phyloP scores from a whole-genome alignment of 2,113 vertebrate species.

The Litocranius walleri region DNA sequence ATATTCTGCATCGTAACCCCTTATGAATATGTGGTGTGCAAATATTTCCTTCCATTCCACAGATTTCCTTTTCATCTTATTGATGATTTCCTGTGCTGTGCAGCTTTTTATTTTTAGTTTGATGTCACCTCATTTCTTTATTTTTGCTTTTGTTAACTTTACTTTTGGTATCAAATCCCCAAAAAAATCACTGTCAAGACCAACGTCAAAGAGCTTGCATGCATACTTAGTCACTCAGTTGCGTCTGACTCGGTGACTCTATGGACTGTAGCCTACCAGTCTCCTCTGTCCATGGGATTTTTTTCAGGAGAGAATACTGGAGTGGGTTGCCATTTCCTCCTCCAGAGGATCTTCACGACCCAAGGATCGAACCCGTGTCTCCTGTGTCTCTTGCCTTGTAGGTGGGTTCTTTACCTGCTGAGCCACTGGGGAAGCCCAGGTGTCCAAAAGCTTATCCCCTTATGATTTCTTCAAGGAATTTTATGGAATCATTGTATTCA shows the following conservation, averaged over 20 bases:
- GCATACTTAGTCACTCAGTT: not conserved
- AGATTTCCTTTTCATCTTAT: not conserved
- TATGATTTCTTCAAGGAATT: not conserved
- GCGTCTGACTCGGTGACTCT: not conserved
- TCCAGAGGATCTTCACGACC: not conserved
- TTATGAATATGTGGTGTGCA: not conserved
- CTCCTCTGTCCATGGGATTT: not conserved
- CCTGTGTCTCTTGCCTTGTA: not conserved
- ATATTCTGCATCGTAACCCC: not conserved
- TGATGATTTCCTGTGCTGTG: not conserved
- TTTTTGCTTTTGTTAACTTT: not conserved
- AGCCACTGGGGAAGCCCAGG: not conserved
- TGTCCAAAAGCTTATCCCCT: not conserved
- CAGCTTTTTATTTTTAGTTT: conserved; percentile 2
- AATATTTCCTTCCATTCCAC: not conserved
- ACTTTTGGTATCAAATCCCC: not conserved
- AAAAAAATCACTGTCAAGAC: not conserved
- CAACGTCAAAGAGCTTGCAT: not conserved
- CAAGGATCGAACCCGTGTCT: not conserved
- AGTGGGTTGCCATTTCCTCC: not conserved
- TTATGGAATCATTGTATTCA: not conserved
- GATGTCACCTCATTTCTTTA: not conserved
- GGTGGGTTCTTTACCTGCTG: not conserved
- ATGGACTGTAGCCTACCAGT: not conserved
- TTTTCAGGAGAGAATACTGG: not conserved